A percentile compares a stretch with the other conserved stretches of the same genome.
Evolutionary conservation across 2,888 invertebrate genomes (phyloP).

Genomic region (Julus scanicus): DNA sequence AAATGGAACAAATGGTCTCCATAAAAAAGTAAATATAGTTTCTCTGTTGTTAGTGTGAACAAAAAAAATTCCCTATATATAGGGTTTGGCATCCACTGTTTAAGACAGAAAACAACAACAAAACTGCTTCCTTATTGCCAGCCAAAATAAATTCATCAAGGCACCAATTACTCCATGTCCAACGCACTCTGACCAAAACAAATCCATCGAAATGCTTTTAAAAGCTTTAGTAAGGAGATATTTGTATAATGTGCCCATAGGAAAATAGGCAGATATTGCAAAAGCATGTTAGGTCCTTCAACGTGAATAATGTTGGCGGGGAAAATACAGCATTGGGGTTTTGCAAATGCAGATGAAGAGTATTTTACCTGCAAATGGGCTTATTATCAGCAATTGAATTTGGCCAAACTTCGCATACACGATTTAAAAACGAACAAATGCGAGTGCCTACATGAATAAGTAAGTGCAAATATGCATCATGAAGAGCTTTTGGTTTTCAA

Average conservation of each 20-base stretch:
- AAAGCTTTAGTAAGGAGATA: not conserved
- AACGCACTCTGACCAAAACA: not conserved
- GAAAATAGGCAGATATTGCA: not conserved
- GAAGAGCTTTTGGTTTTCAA: not conserved
- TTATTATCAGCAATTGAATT: conserved; percentile 22
- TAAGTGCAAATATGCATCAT: not conserved
- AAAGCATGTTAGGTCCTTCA: not conserved
- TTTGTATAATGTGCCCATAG: not conserved
- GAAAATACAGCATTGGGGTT: not conserved
- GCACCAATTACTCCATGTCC: not conserved
- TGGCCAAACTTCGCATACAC: not conserved
- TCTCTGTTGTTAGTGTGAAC: no score
- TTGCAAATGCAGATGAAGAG: not conserved
- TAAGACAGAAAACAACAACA: not conserved
- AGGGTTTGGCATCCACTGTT: not conserved
- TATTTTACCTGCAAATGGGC: not conserved
- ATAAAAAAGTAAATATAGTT: no score
- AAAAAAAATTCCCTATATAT: not conserved
- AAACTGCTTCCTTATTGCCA: not conserved
- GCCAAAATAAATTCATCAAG: not conserved
- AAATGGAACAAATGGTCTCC: no score
- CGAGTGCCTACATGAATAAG: not conserved
- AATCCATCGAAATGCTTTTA: not conserved
- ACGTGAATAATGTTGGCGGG: not conserved
- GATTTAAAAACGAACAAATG: conserved; percentile 24